Percentiles rank a stretch among this genome's conserved stretches.
Evolutionary conservation across 2,888 invertebrate genomes (phyloP).

Genomic region (Strigamia maritima): DNA sequence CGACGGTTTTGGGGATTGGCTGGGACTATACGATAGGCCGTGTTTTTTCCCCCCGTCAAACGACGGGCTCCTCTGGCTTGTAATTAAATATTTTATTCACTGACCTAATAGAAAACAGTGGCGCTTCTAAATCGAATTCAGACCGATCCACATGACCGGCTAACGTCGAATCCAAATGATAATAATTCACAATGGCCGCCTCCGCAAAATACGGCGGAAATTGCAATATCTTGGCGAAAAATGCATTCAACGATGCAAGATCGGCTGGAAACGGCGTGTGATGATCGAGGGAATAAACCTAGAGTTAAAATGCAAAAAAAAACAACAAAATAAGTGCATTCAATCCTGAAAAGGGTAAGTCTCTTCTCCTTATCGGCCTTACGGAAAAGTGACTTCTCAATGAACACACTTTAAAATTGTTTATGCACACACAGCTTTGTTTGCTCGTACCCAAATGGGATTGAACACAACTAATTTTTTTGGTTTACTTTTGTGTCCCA

Average conservation of each 20-base stretch:
- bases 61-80: too few relatives aligned
- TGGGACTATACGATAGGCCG: too few relatives aligned
- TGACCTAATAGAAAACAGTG: constrained; percentile 84
- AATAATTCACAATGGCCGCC: constrained; percentile 95
- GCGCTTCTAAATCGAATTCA: constrained; percentile 78
- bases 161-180: constrained; percentile 85
- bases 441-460: too few relatives aligned
- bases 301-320: not conserved
- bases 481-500: constrained; percentile 85
- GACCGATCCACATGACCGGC: constrained; percentile 95
- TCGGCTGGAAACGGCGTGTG: constrained; percentile 54
- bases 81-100: not conserved
- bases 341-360: too few relatives aligned
- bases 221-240: constrained; percentile 62
- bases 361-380: too few relatives aligned
- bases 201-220: constrained; percentile 68
- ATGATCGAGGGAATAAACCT: constrained; percentile 33
- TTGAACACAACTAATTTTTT: too few relatives aligned
- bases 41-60: too few relatives aligned
- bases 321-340: too few relatives aligned
- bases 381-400: too few relatives aligned
- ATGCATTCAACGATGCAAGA: constrained; percentile 62
- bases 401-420: too few relatives aligned
- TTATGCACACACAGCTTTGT: too few relatives aligned
- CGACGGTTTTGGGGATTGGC: too few relatives aligned